phyloP scores from a whole-genome alignment of 2,888 invertebrate species.

The Volucella inflata region DNA sequence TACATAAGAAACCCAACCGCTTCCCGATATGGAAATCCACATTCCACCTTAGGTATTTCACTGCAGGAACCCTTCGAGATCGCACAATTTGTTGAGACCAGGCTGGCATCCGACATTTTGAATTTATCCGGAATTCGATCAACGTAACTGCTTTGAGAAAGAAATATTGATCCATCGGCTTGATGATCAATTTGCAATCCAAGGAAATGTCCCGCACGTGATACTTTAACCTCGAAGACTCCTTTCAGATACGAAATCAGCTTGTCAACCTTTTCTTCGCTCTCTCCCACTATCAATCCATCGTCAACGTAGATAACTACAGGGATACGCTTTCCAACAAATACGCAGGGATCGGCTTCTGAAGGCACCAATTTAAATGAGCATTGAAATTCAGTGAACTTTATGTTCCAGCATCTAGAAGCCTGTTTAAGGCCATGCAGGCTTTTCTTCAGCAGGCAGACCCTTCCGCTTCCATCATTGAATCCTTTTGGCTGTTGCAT shows the following conservation, averaged over 20 bases:
- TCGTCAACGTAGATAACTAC: conserved; percentile 22
- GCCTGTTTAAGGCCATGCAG: no score
- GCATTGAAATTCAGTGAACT: no score
- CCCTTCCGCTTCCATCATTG: no score
- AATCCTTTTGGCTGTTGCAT: conserved; percentile 63
- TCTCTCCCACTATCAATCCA: conserved; percentile 25
- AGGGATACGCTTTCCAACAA: conserved; percentile 29
- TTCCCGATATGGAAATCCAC: conserved; percentile 13
- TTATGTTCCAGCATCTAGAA: no score
- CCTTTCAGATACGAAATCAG: background rate
- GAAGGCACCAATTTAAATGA: no score
- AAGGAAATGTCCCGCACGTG: no score
- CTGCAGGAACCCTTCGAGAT: no score
- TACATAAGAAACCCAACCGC: conserved; percentile 23
- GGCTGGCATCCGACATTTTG: conserved; percentile 7
- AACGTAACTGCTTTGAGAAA: conserved; percentile 9
- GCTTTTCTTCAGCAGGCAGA: no score
- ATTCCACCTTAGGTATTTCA: no score
- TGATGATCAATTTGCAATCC: no score
- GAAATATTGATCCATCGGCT: conserved; percentile 9
- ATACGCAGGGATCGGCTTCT: conserved; percentile 29
- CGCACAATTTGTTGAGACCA: background rate
- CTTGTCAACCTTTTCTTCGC: background rate
- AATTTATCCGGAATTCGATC: conserved; percentile 6
- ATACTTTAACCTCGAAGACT: no score